Conservation (phyloP, 2,797 vertebrate genomes). For the Pseudotriccus pelzelni region DNA sequence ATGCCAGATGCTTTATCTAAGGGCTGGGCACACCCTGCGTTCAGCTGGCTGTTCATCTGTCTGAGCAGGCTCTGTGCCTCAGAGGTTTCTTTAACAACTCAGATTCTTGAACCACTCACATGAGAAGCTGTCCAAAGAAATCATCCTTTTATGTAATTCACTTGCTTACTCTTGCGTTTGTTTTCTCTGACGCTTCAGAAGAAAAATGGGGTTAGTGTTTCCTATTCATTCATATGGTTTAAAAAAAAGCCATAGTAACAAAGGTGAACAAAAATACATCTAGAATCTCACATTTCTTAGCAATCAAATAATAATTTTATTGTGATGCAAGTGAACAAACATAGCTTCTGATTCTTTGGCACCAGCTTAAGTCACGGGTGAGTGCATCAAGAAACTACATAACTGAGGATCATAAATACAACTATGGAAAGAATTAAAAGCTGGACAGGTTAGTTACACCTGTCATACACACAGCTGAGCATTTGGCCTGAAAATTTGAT, state of each 20-base stretch:
- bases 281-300: background rate
- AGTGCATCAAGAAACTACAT: background rate
- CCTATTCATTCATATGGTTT: accelerated
- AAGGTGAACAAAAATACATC: background rate
- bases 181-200: background rate
- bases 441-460: background rate
- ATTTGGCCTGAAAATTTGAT: background rate
- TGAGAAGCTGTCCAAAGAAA: background rate
- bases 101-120: background rate
- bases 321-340: background rate
- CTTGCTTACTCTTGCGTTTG: background rate
- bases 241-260: background rate
- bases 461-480: background rate
- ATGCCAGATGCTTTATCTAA: accelerated
- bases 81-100: background rate
- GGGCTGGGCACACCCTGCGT: accelerated
- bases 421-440: background rate
- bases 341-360: background rate
- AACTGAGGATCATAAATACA: background rate
- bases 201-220: background rate
- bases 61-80: background rate
- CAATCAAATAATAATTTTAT: background rate
- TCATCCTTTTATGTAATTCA: background rate
- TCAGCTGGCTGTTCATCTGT: background rate
- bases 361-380: background rate